Evolutionary conservation across 2,113 vertebrate species (phyloP).

Genomic region (Fulmarus glacialis): DNA sequence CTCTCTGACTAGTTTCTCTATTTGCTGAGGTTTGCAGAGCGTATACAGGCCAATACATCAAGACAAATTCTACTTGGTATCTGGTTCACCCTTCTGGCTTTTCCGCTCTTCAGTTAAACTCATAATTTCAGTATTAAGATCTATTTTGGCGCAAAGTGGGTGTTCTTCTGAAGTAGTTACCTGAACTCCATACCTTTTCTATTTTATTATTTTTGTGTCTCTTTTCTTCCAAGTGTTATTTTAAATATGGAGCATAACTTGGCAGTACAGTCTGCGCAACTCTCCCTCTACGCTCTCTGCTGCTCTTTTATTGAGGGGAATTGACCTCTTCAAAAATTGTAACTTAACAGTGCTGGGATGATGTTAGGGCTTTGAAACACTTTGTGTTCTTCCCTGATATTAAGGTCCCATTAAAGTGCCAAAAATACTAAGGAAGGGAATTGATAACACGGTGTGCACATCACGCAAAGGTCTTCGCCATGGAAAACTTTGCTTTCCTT

Average conservation of each 20-base stretch:
- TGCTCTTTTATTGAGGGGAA: neutral
- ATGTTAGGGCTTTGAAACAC: neutral
- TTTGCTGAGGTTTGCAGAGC: neutral
- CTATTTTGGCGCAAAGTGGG: neutral
- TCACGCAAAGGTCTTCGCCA: neutral
- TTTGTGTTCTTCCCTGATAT: neutral
- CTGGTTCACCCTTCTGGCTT: neutral
- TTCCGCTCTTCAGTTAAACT: neutral
- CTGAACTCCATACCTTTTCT: neutral
- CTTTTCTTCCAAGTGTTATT: neutral
- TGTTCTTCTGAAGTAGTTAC: neutral
- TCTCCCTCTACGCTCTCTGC: neutral
- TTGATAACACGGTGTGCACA: neutral
- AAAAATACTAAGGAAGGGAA: neutral
- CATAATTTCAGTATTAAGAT: neutral
- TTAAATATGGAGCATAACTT: neutral
- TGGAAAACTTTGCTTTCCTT: neutral
- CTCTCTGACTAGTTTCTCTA: neutral
- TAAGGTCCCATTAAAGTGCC: neutral
- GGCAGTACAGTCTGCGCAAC: neutral
- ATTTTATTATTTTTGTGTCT: neutral
- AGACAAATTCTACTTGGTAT: neutral
- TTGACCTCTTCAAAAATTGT: neutral
- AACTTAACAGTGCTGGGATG: neutral
- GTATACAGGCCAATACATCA: fast-evolving